Conservation (phyloP, 2,797 vertebrate genomes). For the Emydoidea blandingii region DNA sequence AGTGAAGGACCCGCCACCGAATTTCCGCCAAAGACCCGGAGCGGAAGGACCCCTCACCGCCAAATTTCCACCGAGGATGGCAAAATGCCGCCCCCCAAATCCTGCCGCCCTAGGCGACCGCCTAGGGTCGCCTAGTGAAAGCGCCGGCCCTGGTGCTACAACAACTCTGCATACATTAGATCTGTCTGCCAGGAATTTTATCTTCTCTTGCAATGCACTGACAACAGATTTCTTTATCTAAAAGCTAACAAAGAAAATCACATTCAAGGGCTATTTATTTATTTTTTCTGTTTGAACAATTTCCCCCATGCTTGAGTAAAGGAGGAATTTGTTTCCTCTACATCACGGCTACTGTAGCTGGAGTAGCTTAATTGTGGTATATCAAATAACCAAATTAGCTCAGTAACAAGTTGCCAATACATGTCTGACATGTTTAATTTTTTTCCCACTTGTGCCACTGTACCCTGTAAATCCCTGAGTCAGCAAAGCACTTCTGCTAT, state of each 20-base stretch:
- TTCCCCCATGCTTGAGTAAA: neutral
- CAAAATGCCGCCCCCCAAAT: too few species aligned
- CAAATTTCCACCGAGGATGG: too few species aligned
- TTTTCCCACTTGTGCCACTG: neutral
- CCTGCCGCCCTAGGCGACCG: too few species aligned
- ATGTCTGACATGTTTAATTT: constrained; percentile 16
- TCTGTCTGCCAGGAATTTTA: too few species aligned
- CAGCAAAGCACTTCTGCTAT: neutral
- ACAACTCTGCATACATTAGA: too few species aligned
- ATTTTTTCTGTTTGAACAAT: neutral
- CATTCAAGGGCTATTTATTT: neutral
- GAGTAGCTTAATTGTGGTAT: neutral
- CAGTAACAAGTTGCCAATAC: neutral
- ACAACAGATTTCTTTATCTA: neutral
- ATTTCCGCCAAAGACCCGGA: too few species aligned
- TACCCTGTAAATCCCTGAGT: neutral
- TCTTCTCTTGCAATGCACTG: neutral
- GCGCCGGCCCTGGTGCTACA: too few species aligned
- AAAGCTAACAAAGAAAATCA: constrained; percentile 13
- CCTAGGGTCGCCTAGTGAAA: too few species aligned
- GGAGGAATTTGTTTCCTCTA: neutral
- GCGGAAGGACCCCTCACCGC: too few species aligned
- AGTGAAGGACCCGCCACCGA: too few species aligned
- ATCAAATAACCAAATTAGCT: constrained; percentile 7
- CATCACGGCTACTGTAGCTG: neutral